A percentile compares a stretch with the other conserved stretches of the same genome.
These are phyloP conservation scores for Silurus asotus DNA, from an alignment of 2,113 vertebrate genomes.

Conservation along the genomic window DNA sequence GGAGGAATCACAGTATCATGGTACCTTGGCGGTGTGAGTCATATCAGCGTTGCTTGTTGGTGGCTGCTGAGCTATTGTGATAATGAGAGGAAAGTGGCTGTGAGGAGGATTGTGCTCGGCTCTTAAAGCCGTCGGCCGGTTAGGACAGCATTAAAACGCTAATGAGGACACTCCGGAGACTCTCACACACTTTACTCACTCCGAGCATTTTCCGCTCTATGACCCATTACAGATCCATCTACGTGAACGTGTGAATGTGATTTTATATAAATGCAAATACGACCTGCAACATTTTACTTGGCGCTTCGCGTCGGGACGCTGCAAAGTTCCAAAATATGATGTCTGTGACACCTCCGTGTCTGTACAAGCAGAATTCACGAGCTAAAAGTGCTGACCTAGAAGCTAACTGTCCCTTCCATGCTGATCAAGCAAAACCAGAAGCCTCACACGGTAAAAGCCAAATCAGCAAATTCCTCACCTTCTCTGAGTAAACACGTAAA, in stretches of 20 bases:
- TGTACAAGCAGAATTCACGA: constrained; percentile 28
- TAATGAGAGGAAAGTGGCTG: constrained; percentile 56
- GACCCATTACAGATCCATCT: constrained; percentile 46
- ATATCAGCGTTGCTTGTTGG: constrained; percentile 35
- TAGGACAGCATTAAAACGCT: constrained; percentile 40
- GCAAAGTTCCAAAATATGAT: constrained; percentile 29
- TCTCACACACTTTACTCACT: background rate
- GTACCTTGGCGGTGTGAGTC: constrained; percentile 36
- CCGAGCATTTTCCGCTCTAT: constrained; percentile 6
- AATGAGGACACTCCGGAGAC: constrained; percentile 51
- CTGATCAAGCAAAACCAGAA: constrained; percentile 16
- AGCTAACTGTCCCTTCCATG: constrained; percentile 29
- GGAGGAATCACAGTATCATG: constrained; percentile 6
- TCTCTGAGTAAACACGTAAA: constrained; percentile 13
- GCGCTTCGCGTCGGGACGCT: background rate
- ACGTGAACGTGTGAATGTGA: constrained; percentile 1
- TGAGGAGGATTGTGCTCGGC: constrained; percentile 38
- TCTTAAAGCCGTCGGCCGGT: constrained; percentile 45
- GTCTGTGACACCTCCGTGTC: background rate
- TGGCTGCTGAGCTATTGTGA: constrained; percentile 38
- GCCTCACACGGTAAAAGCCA: background rate
- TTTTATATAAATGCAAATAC: background rate
- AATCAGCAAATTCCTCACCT: constrained; percentile 15
- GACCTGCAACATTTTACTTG: background rate
- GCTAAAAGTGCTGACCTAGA: constrained; percentile 32